Percentiles rank a stretch among this genome's conserved stretches.
Evolutionary conservation across 2,888 invertebrate species (phyloP).

Genomic region (Volucella inflata): DNA sequence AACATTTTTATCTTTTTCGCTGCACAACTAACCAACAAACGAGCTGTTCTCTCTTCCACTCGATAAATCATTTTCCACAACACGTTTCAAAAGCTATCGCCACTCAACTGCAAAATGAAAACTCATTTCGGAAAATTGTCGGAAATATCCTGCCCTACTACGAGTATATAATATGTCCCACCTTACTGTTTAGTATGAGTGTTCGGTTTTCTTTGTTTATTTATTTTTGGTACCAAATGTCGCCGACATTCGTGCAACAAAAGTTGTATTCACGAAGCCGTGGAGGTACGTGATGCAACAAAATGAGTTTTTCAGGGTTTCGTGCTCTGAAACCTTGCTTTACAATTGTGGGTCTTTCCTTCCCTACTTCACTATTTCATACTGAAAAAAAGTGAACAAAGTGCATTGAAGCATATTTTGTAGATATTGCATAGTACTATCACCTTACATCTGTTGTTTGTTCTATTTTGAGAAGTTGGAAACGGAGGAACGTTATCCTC

Average conservation of each 20-base stretch:
- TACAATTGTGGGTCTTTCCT: background rate
- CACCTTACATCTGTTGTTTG: too few relatives aligned
- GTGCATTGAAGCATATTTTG: conserved; percentile 7
- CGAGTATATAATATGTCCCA: too few relatives aligned
- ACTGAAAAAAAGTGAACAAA: background rate
- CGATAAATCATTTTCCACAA: too few relatives aligned
- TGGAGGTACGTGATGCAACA: conserved; percentile 24
- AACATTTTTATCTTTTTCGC: too few relatives aligned
- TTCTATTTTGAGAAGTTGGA: too few relatives aligned
- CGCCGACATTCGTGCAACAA: background rate
- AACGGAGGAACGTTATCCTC: too few relatives aligned
- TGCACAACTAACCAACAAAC: too few relatives aligned
- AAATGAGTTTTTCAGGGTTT: conserved; percentile 1
- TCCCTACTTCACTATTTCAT: background rate
- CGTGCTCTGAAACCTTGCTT: too few relatives aligned
- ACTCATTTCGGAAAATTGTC: conserved; percentile 31
- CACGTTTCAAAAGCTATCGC: too few relatives aligned
- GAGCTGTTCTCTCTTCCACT: too few relatives aligned
- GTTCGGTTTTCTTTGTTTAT: too few relatives aligned
- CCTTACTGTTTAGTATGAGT: too few relatives aligned
- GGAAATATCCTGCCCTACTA: conserved; percentile 31
- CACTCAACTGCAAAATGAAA: conserved; percentile 22
- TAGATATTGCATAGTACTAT: background rate
- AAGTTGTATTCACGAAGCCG: background rate
- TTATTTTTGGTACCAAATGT: background rate